Evolutionary conservation across 2,113 vertebrate species (phyloP).

Genomic region (Microcebus lehilahytsara): DNA sequence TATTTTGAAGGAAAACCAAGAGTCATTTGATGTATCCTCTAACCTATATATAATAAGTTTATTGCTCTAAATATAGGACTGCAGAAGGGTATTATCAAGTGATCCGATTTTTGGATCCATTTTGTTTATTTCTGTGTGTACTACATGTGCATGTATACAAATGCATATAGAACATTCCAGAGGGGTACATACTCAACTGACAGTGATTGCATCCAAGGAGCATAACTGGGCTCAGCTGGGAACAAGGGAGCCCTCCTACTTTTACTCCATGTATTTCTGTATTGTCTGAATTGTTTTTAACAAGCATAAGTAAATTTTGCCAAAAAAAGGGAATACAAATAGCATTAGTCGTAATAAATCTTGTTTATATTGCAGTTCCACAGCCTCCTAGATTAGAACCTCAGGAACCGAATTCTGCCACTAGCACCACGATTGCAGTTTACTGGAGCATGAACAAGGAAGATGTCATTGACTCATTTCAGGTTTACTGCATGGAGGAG

Average conservation of each 20-base stretch:
- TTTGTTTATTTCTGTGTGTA: background rate
- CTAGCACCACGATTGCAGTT: slow-evolving; percentile 91
- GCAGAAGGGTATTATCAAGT: background rate
- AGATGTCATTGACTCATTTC: slow-evolving; percentile 95
- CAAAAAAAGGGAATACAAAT: background rate
- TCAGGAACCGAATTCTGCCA: slow-evolving; percentile 94
- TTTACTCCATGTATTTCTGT: slow-evolving; percentile 3
- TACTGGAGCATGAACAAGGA: slow-evolving; percentile 94
- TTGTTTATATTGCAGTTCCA: slow-evolving; percentile 86
- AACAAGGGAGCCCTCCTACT: background rate
- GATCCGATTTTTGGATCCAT: background rate
- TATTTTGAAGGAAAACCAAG: slow-evolving; percentile 12
- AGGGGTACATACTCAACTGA: background rate
- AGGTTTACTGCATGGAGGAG: slow-evolving; percentile 97
- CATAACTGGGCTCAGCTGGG: background rate
- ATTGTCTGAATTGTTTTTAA: slow-evolving; percentile 8
- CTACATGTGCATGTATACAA: background rate
- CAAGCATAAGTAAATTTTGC: background rate
- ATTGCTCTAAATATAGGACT: background rate
- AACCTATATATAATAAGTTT: background rate
- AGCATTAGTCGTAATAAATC: background rate
- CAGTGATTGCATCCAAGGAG: background rate
- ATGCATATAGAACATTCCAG: background rate
- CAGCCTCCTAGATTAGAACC: slow-evolving; percentile 89
- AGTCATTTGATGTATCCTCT: background rate